These are phyloP conservation scores for Eustalomyia histrio DNA, from an alignment of 2,888 invertebrate species.

Conservation along the genomic window DNA sequence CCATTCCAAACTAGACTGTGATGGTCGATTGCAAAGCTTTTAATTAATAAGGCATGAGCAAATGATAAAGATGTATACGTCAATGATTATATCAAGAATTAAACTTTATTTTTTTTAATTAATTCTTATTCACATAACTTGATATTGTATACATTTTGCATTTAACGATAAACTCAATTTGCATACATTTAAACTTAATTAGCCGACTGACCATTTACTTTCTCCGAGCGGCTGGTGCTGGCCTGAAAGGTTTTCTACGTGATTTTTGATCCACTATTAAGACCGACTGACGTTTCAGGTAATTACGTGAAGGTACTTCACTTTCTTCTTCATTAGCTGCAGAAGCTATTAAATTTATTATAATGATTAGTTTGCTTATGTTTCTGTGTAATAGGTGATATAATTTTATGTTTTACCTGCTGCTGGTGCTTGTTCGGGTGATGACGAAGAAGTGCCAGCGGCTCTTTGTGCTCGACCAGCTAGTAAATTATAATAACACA, in stretches of 20 bases:
- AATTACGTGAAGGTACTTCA: constrained; percentile 89
- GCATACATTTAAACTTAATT: constrained; percentile 37
- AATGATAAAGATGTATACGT: constrained; percentile 45
- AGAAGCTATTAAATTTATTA: constrained; percentile 69
- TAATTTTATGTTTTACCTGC: constrained; percentile 71
- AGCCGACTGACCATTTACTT: constrained; percentile 45
- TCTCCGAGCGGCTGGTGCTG: constrained; percentile 70
- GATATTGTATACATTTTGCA: neutral
- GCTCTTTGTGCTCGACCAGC: constrained; percentile 77
- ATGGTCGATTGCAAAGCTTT: constrained; percentile 61
- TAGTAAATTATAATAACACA: constrained; percentile 78
- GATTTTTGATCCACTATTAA: constrained; percentile 91
- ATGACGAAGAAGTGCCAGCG: constrained; percentile 77
- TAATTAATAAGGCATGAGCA: constrained; percentile 64
- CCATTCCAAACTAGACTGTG: constrained; percentile 4
- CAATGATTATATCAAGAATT: constrained; percentile 42
- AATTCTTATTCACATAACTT: constrained; percentile 8
- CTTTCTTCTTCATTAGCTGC: constrained; percentile 88
- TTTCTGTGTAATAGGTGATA: neutral
- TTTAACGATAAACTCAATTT: constrained; percentile 1
- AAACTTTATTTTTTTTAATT: constrained; percentile 62
- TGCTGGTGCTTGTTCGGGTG: constrained; percentile 77
- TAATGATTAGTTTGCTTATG: neutral
- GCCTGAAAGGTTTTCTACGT: constrained; percentile 86
- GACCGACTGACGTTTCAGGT: constrained; percentile 90